Evolutionary conservation across 2,113 vertebrate species (phyloP).

Genomic region (mouse (Mus musculus)): GRCm39 chr5:27121501-27122000

Average conservation of each 20-base stretch:
- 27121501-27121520: not conserved
- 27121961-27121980: not conserved
- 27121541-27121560: not conserved
- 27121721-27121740: too few relatives aligned
- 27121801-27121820: not conserved
- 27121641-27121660: not conserved
- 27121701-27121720: too few relatives aligned
- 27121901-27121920: fast-evolving
- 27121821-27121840: not conserved
- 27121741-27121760: not conserved
- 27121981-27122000: not conserved
- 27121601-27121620: too few relatives aligned
- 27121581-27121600: too few relatives aligned
- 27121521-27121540: not conserved
- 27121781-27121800: too few relatives aligned
- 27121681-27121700: not conserved
- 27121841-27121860: not conserved
- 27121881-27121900: not conserved
- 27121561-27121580: too few relatives aligned
- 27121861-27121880: fast-evolving
- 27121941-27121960: fast-evolving
- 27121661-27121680: not conserved
- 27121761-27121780: too few relatives aligned
- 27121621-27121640: not conserved
- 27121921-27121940: not conserved